Base-by-base conservation (phyloP, 2,888 invertebrate species). In the Meghimatium bilineatum region DNA sequence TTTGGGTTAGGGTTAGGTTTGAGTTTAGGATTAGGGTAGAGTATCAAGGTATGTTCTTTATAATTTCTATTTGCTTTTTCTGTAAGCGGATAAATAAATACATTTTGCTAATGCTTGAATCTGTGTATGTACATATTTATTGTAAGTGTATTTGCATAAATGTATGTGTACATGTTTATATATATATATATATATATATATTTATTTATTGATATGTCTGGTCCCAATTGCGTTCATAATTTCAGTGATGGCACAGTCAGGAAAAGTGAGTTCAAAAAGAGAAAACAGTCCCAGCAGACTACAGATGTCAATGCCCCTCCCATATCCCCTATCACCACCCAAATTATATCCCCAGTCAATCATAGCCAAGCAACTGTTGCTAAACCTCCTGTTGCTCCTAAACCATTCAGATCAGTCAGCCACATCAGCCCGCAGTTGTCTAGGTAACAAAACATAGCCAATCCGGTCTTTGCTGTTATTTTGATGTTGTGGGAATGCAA, bases 221-320 rank as follows among this genome's bases (percentile, higher is more conserved):
- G 66, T 32, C 66, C 32, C 14, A 23, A 8, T 32, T 66, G 14
- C 23, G 44, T 74, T 52, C 32, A 52, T 74, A 29, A 32, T 74
- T 75, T 60, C 88, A 92, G 92, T 80, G 92, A 91, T 85, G 90
- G 90, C 87, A 92, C 92, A n/a, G 92, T 92, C 56, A 89, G 90
- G 88, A 92, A 92, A 88, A 91, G 90, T 87, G 90, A 91, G 86
- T 89, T 91, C 23, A 90, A 90, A 87, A 91, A 91, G 85, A 85
- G 90, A 78, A 89, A 88, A 82, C 90, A 89, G 34, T 88, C 87
- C 83, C 89, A 90, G 81, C 76, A 85, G 69, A 84, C 85, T 56
- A 82, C 77, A 78, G 82, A 75, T 75, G 69, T 71, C 66, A 34
- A 76, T 72, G 84, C 88, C 85, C 72, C 86, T 85, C 85, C 88